Base-by-base conservation (phyloP, 2,113 vertebrate species). In the Vireo altiloquus region DNA sequence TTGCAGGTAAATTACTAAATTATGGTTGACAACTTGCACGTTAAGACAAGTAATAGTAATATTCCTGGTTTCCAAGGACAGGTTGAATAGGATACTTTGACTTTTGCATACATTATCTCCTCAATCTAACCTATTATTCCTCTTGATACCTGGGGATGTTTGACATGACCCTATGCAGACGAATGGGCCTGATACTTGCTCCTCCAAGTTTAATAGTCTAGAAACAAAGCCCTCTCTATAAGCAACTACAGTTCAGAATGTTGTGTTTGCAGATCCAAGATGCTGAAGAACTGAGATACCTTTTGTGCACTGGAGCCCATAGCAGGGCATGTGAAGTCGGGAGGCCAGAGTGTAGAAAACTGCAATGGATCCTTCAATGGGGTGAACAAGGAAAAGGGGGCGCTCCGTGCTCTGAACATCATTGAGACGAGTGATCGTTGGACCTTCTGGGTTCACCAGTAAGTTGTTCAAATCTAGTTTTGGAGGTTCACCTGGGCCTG, bases 281-380 rank as follows among this genome's bases (percentile, higher is more conserved):
- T 30, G 27, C 53, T 39, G 27, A 89, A 88, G 37, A 82, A 90
- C 52, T 11, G 15, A 63, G 19, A 10, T 98, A 99, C 99, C 99
- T 98, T 97, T 98, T 13, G 99, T 99, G 96, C 99, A 99, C 97
- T 99, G 99, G 39, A 99, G 96, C 49, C 99, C 99, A 2, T 99
- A 99, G 97, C 99, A 99, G 22, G 99, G 99, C 68, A 99, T 50
- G 8, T 97, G 98, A 44, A 99, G 99, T 93, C 96, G 98, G 97
- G 98, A 95, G 3, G 99, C 97, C 3, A 99, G 98, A 8, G 95
- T 98, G 82, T 92, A 89, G 96, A 99, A 99, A 39, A 99, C 98
- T 0, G 97, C n/a, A 57, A 96, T 93, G 30, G 99, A 99, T 95
- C 99, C 99, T 94, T 99, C 99, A 5, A 99, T 99, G 46, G 99